Conservation (phyloP, 2,888 invertebrate species). For the Apodemia duryi region DNA sequence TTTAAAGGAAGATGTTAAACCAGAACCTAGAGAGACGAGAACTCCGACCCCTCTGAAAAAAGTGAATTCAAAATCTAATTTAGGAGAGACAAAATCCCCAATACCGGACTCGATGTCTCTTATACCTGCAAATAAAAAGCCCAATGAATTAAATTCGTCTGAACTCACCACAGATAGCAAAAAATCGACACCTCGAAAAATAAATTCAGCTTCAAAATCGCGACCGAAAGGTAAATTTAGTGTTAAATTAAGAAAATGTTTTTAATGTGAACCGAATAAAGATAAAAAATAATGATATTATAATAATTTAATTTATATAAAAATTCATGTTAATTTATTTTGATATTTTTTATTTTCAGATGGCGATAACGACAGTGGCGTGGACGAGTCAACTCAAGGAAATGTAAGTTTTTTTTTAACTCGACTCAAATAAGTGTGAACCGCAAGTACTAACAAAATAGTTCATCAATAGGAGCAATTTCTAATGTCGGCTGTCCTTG, state of each 20-base stretch:
- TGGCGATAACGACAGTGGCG: constrained; percentile 90
- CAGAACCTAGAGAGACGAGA: constrained; percentile 41
- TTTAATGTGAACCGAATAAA: constrained; percentile 1
- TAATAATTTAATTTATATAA: too few species aligned
- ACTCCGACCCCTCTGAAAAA: constrained; percentile 43
- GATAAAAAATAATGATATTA: neutral
- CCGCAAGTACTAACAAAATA: neutral
- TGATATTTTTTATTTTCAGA: constrained; percentile 71
- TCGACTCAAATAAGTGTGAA: neutral
- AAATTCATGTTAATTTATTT: neutral
- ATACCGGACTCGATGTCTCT: constrained; percentile 49
- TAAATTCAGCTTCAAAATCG: constrained; percentile 61
- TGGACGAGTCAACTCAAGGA: constrained; percentile 89
- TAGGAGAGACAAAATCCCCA: constrained; percentile 54
- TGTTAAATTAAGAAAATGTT: constrained; percentile 8
- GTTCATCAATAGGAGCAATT: neutral
- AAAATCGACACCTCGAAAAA: constrained; percentile 64
- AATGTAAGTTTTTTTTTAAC: constrained; percentile 77
- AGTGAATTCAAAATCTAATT: constrained; percentile 51
- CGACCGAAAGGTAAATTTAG: constrained; percentile 65
- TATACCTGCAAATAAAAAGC: constrained; percentile 52
- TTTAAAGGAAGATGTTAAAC: constrained; percentile 42
- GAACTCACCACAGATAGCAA: constrained; percentile 47
- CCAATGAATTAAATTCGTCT: constrained; percentile 58
- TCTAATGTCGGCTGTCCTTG: neutral